Evolutionary conservation across 2,888 invertebrate species (phyloP), one percentile per base, ranked within the genome.

Genomic region (Geophilus truncorum): DNA sequence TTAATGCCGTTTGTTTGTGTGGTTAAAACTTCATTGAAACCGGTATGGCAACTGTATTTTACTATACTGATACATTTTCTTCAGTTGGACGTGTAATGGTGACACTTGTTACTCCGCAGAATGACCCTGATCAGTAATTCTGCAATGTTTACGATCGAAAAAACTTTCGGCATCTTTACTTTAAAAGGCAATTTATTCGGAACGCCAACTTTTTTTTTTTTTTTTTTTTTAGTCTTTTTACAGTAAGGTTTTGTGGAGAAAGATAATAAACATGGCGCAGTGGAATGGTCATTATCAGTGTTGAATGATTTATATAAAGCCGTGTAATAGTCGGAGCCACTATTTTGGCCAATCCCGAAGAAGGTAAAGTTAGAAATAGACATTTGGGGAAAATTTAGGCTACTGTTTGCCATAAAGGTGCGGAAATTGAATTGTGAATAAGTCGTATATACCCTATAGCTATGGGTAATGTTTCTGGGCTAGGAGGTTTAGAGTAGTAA

Each of bases 341-440:
- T 28, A 23, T 25, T 70, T 70, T 70, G 70, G 28, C 70, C 70
- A 70, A 70, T 70, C 25, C 25, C 70, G 70, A 70, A 23, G 70
- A 28, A 25, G 70, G 70, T 70, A 70, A 70, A 70, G 70, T 70
- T 70, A 25, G 70, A 70, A 70, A 70, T 70, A 70, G 70, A 25
- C 70, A 70, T 70, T 70, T 70, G 70, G 70, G 70, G 70, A 28
- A 70, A 70, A 70, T 70, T 70, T 70, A 28, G 70, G 25, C 70
- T 70, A 70, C 70, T 70, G 70, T 70, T 70, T 70, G 70, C 70
- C 28, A 70, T 70, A 70, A 70, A 70, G 25, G 70, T 70, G 70
- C 25, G 70, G 70, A 70, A 70, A 70, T 70, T 70, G 70, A 70
- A 70, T 70, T 70, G 70, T 70, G 70, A 70, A 70, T 70, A 70